phyloP scores from a whole-genome alignment of 1,140 invertebrate genomes.

The Drosophila kanapiae region DNA sequence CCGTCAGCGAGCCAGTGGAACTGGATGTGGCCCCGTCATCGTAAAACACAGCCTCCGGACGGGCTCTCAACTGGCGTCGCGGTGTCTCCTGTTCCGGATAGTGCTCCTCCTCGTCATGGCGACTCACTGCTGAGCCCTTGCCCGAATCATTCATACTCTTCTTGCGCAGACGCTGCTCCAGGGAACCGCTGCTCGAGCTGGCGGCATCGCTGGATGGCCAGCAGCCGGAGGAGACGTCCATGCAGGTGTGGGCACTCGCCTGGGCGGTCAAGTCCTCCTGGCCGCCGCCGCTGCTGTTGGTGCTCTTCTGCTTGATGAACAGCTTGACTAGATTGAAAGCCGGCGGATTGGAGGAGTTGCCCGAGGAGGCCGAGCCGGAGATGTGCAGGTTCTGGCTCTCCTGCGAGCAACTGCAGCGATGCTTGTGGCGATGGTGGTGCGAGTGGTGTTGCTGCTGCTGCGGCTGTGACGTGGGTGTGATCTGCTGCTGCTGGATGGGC shows the following conservation, averaged over 20 bases:
- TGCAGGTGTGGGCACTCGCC: constrained; percentile 86
- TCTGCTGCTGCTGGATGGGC: constrained; percentile 30
- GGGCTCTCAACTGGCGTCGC: constrained; percentile 54
- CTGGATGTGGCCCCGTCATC: constrained; percentile 75
- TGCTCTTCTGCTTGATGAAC: constrained; percentile 95
- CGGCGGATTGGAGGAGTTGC: constrained; percentile 81
- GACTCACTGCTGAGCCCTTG: constrained; percentile 86
- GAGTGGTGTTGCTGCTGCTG: constrained; percentile 40
- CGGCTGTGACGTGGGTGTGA: constrained; percentile 40
- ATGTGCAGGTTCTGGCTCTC: constrained; percentile 78
- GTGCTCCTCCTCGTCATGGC: constrained; percentile 82
- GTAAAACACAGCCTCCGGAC: constrained; percentile 70
- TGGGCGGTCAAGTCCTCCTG: constrained; percentile 68
- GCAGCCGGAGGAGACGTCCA: constrained; percentile 88
- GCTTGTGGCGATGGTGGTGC: constrained; percentile 73
- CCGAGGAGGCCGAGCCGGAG: constrained; percentile 79
- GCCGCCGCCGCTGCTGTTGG: constrained; percentile 87
- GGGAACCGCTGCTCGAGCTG: constrained; percentile 72
- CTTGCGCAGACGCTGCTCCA: constrained; percentile 83
- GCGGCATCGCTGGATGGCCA: constrained; percentile 86
- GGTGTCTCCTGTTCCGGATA: constrained; percentile 47
- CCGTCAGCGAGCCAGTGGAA: constrained; percentile 75
- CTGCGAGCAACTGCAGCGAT: constrained; percentile 84
- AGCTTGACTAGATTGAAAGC: constrained; percentile 93
- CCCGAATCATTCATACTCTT: constrained; percentile 85